Evolutionary conservation across 1,140 invertebrate species (phyloP), one percentile per base, ranked within the genome.

Genomic region (Pinna nobilis): DNA sequence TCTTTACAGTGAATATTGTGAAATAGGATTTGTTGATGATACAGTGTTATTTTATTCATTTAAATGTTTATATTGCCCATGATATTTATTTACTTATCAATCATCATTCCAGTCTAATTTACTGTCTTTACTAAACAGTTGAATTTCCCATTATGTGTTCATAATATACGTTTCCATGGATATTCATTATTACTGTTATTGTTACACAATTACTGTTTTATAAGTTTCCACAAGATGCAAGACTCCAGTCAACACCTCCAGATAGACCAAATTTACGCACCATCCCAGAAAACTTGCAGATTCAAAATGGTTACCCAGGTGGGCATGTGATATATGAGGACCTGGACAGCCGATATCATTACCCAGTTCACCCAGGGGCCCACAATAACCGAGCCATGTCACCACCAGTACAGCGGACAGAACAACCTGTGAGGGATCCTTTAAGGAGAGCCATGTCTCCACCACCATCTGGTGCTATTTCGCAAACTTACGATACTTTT

Each of bases 241-340:
- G 39, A n/a, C 65, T 50, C n/a, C 41, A 60, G 63, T 41, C 73
- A 49, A 25, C 73, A 28, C 77, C 84, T 0, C 83, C 83, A 13
- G 85, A 87, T 13, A 51, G 83, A 49, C 75, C 77, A 15, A 78
- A 80, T 11, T 67, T 87, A 3, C 70, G 84, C 69, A 79, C 85
- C 5, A 87, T 87, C 57, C 85, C 85, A 55, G 85, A 87, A 70
- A 81, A 87, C 69, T 73, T 72, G 32, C 83, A 81, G 32, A 75
- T 84, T 53, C 53, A 74, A 13, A 83, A 82, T 71, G 82, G 82
- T 18, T 53, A 72, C 51, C n/a, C n/a, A n/a, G n/a, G n/a, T n/a
- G 61, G 33, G 18, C 35, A 44, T 2, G 55, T 49, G 23, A n/a
- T n/a, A n/a, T 70, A 66, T 59, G 55, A 70, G 39, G 67, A 69